A percentile compares a stretch with the other conserved stretches of the same genome.
phyloP scores from a whole-genome alignment of 2,113 vertebrate species.

The Myrmecophaga tridactyla region DNA sequence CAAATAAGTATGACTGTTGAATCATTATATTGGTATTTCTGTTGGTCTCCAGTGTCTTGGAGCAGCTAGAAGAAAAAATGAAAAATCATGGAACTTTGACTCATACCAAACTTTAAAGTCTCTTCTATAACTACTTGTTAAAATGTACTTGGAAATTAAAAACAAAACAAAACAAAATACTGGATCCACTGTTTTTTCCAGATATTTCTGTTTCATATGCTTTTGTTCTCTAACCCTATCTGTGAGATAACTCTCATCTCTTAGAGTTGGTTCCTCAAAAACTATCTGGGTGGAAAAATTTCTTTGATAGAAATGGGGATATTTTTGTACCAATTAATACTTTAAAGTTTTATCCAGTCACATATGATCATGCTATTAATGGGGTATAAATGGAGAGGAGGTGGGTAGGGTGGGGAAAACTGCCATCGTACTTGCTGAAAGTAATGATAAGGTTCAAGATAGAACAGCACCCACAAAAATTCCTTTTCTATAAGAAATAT shows the following conservation, averaged over 20 bases:
- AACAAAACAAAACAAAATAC: too few relatives aligned
- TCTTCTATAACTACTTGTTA: too few relatives aligned
- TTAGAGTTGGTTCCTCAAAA: neutral
- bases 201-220: neutral
- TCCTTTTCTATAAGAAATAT: conserved; percentile 9
- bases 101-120: too few relatives aligned
- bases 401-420: neutral
- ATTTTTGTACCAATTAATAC: neutral
- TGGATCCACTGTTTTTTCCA: too few relatives aligned
- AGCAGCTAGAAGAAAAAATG: too few relatives aligned
- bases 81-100: too few relatives aligned
- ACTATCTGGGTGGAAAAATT: neutral
- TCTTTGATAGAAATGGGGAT: neutral
- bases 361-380: neutral
- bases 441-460: neutral
- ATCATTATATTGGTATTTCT: too few relatives aligned
- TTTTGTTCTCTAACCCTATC: neutral
- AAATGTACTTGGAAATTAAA: too few relatives aligned
- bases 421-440: neutral
- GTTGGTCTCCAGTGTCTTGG: too few relatives aligned
- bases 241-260: neutral
- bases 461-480: neutral
- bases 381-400: neutral
- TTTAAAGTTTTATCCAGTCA: neutral
- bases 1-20: too few relatives aligned